Percentiles rank a stretch among this genome's conserved stretches.
phyloP scores from a whole-genome alignment of 2,888 invertebrate genomes.

The Idaea straminata region DNA sequence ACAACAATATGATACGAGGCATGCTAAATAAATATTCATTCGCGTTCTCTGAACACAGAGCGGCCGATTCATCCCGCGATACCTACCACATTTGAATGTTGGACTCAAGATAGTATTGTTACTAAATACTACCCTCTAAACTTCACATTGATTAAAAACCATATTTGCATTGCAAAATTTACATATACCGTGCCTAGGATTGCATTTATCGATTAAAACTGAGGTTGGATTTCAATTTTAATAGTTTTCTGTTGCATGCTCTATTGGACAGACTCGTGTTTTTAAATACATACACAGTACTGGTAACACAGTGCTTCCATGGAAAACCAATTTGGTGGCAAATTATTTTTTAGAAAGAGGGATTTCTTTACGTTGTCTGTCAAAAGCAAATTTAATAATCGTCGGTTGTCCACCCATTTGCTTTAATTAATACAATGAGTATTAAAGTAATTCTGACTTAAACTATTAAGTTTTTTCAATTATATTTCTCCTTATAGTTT shows the following conservation, averaged over 20 bases:
- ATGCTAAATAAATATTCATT: conserved; percentile 74
- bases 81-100: conserved; percentile 67
- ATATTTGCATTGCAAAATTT: conserved; percentile 69
- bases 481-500: conserved; percentile 3
- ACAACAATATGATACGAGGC: conserved; percentile 52
- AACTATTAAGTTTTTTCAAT: conserved; percentile 40
- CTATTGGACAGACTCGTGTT: conserved; percentile 19
- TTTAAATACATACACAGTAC: conserved; percentile 19
- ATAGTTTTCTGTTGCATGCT: conserved; percentile 9
- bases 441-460: conserved; percentile 6
- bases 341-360: too few relatives aligned
- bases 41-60: conserved; percentile 48
- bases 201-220: conserved; percentile 67
- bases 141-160: conserved; percentile 73
- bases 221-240: conserved; percentile 42
- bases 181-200: conserved; percentile 73
- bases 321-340: too few relatives aligned
- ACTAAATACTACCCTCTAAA: conserved; percentile 43
- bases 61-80: conserved; percentile 61
- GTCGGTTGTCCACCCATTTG: neutral
- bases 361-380: too few relatives aligned
- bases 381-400: neutral
- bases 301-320: too few relatives aligned
- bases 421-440: conserved; percentile 3
- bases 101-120: conserved; percentile 68